phyloP scores from a whole-genome alignment of 2,888 invertebrate species.

The Augochlorella aurata region DNA sequence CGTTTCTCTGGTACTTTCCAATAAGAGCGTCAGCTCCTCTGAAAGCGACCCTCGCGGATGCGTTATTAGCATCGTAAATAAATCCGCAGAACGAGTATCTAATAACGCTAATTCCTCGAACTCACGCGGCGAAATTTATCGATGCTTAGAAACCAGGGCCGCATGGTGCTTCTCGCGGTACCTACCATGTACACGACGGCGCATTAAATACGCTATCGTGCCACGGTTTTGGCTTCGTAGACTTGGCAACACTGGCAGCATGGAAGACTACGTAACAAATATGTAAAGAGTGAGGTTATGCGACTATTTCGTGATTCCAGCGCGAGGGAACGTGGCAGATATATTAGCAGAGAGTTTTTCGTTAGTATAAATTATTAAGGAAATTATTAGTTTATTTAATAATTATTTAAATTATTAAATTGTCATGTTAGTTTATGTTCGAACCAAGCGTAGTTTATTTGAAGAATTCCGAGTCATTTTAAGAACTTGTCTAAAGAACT shows the following conservation, averaged over 20 bases:
- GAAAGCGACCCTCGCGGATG: slow-evolving; percentile 9
- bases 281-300: too few species aligned
- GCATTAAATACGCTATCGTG: not conserved
- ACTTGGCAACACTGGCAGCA: not conserved
- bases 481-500: too few species aligned
- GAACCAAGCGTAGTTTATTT: too few species aligned
- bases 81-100: slow-evolving; percentile 17
- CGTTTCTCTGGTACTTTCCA: slow-evolving; percentile 6
- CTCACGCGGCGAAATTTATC: slow-evolving; percentile 56
- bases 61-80: slow-evolving; percentile 32
- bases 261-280: too few species aligned
- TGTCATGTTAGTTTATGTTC: too few species aligned
- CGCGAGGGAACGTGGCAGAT: too few species aligned
- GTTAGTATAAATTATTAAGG: too few species aligned
- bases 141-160: slow-evolving; percentile 45
- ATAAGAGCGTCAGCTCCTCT: not conserved
- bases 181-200: not conserved
- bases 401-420: too few species aligned
- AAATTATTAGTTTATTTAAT: too few species aligned
- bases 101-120: slow-evolving; percentile 32
- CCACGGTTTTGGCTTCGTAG: not conserved
- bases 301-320: too few species aligned
- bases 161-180: not conserved
- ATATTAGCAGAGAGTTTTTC: too few species aligned
- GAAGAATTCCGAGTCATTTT: too few species aligned